Evolutionary conservation across 2,113 vertebrate species (phyloP).

Genomic region (Muntiacus reevesi): DNA sequence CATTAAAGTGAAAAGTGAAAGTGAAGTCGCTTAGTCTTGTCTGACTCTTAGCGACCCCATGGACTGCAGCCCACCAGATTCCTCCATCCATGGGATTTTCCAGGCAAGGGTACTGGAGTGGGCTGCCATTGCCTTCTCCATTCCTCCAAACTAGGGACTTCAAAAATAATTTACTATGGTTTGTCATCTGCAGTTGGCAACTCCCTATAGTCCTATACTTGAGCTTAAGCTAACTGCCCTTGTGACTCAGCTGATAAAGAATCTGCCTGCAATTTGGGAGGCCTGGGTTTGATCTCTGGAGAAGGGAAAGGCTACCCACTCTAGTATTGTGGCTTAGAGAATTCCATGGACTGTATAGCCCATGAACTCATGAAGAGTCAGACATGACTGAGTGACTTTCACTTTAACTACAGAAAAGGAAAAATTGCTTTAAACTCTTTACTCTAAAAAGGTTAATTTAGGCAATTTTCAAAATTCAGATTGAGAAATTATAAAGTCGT

Average conservation of each 20-base stretch:
- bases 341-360: background rate
- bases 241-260: background rate
- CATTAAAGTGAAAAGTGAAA: too few relatives aligned
- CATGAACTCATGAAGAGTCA: background rate
- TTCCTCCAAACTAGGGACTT: background rate
- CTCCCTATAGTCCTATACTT: background rate
- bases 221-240: background rate
- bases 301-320: background rate
- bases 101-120: too few relatives aligned
- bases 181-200: background rate
- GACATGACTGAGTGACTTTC: background rate
- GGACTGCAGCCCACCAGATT: too few relatives aligned
- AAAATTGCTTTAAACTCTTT: background rate
- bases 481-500: background rate
- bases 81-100: too few relatives aligned
- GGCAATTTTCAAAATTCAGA: background rate
- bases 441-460: background rate
- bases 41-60: too few relatives aligned
- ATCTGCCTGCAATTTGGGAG: background rate
- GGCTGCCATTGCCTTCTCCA: too few relatives aligned
- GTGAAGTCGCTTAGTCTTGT: too few relatives aligned
- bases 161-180: background rate
- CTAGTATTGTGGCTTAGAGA: background rate
- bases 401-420: background rate
- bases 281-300: background rate